These are phyloP conservation scores for Upupa epops DNA, from an alignment of 2,113 vertebrate genomes.

Conservation along the genomic window DNA sequence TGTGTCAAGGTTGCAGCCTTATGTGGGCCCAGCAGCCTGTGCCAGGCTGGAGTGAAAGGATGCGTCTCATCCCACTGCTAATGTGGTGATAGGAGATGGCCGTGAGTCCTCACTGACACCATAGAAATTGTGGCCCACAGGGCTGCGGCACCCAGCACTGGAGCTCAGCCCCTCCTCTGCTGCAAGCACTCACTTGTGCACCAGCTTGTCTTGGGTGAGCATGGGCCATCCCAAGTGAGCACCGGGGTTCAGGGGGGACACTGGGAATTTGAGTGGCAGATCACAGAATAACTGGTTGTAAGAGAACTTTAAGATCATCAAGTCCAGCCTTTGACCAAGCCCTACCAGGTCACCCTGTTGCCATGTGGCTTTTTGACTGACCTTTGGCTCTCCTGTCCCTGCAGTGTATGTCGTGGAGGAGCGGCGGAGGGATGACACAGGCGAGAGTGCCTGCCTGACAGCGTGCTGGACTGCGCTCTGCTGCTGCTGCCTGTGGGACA, in stretches of 20 bases:
- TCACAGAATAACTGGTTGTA: too few relatives aligned
- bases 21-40: too few relatives aligned
- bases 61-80: fast-evolving
- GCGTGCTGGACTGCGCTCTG: slow-evolving; percentile 95
- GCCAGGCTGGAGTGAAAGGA: background rate
- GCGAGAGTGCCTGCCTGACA: slow-evolving; percentile 87
- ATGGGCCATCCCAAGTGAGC: too few relatives aligned
- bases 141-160: background rate
- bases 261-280: too few relatives aligned
- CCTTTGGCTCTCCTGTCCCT: background rate
- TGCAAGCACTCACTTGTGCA: too few relatives aligned
- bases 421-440: slow-evolving; percentile 84
- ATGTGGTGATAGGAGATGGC: background rate
- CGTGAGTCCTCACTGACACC: fast-evolving
- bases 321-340: too few relatives aligned
- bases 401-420: slow-evolving; percentile 94
- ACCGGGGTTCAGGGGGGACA: too few relatives aligned
- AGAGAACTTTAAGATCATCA: too few relatives aligned
- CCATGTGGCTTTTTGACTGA: background rate
- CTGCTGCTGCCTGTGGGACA: slow-evolving; percentile 97
- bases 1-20: fast-evolving
- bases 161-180: too few relatives aligned
- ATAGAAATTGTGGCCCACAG: background rate
- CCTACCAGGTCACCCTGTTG: too few relatives aligned
- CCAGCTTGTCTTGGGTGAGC: too few relatives aligned